Conservation (phyloP, 2,113 vertebrate species). For the Empidonax traillii region DNA sequence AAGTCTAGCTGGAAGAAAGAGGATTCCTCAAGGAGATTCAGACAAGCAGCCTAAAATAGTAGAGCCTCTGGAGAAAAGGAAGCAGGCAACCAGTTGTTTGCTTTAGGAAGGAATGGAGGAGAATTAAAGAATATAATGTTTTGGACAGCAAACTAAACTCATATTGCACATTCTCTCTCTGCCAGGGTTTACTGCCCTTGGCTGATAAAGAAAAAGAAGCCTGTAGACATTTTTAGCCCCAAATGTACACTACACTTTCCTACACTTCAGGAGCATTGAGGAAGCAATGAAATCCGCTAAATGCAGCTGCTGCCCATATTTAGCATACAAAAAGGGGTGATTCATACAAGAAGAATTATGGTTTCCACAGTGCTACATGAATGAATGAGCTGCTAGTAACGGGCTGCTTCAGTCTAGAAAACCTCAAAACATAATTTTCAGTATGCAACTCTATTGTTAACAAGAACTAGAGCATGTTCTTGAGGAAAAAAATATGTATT, state of each 20-base stretch:
- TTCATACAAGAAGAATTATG: neutral
- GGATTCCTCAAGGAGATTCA: conserved; percentile 9
- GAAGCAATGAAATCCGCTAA: neutral
- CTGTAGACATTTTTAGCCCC: neutral
- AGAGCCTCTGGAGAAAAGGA: neutral
- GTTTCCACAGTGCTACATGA: neutral
- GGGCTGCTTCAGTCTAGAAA: neutral
- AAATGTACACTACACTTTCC: neutral
- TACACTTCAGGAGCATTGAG: neutral
- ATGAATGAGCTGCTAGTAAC: neutral
- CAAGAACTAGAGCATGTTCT: neutral
- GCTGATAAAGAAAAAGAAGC: neutral
- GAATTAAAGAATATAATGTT: conserved; percentile 5
- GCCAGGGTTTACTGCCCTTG: neutral
- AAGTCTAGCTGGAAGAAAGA: conserved; percentile 11
- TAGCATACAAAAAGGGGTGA: neutral
- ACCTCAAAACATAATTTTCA: neutral
- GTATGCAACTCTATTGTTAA: neutral
- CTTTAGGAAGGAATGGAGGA: neutral
- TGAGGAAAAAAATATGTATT: neutral
- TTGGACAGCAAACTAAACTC: neutral
- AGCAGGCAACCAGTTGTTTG: neutral
- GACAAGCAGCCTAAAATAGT: neutral
- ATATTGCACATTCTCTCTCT: neutral
- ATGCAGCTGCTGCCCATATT: neutral